phyloP scores from a whole-genome alignment of 2,888 invertebrate species.

The Athalia rosae region DNA sequence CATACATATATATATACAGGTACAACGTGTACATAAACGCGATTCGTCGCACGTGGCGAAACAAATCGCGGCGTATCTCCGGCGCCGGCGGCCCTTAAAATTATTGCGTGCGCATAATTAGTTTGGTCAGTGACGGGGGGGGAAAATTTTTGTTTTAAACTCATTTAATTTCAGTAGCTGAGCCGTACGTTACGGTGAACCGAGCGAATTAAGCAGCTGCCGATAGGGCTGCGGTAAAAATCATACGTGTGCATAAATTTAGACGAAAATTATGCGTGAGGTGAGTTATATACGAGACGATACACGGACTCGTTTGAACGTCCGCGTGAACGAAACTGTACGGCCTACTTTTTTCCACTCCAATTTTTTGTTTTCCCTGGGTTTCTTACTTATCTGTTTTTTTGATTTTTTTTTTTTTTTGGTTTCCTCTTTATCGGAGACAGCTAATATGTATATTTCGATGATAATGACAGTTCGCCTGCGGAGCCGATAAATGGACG shows the following conservation, averaged over 20 bases:
- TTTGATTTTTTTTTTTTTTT: neutral
- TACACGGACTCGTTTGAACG: constrained; percentile 4
- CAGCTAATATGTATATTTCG: constrained; percentile 47
- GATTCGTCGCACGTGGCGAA: constrained; percentile 55
- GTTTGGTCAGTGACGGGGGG: neutral
- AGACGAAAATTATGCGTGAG: constrained; percentile 40
- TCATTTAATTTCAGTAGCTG: constrained; percentile 20
- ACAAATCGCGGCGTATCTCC: neutral
- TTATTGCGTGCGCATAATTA: neutral
- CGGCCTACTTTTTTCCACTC: constrained; percentile 21
- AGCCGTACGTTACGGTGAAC: constrained; percentile 12
- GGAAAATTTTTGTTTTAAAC: neutral
- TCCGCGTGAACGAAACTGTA: constrained; percentile 33
- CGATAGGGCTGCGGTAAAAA: constrained; percentile 13
- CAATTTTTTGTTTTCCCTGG: neutral
- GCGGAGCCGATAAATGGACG: constrained; percentile 40
- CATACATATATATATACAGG: too few relatives aligned
- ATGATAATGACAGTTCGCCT: constrained; percentile 46
- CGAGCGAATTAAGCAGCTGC: constrained; percentile 5
- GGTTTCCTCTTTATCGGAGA: constrained; percentile 52
- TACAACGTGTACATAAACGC: constrained; percentile 40
- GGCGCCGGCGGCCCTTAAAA: neutral
- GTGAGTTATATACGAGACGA: neutral
- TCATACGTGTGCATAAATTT: neutral
- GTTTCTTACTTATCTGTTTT: neutral